Evolutionary conservation across 2,797 vertebrate genomes (phyloP), one percentile per base, ranked within the genome.

Genomic region (Eutrigla gurnardus): DNA sequence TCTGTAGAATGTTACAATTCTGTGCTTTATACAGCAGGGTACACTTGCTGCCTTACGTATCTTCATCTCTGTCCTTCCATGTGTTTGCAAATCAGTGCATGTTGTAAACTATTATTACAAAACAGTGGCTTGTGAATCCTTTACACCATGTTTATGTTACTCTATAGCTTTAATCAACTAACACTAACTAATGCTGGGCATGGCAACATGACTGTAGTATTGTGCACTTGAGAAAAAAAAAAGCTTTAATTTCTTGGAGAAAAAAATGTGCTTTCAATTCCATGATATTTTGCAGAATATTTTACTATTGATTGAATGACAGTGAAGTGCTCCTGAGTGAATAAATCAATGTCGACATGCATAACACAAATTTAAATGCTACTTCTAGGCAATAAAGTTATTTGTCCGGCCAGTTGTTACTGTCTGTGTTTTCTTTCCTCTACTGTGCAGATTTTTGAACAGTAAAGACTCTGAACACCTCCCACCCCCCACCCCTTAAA

Each of bases 321-420:
- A n/a, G 40, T 70, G 60, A 64, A 58, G 49, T 74, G 57, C 42
- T 72, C 81, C 42, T 40, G 40, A 65, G n/a, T 74, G 50, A 83
- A 72, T 57, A 65, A 70, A 64, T 77, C 83, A 66, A 74, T 83
- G 74, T 88, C 73, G 77, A 89, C 67, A 86, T 75, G 78, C 81
- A 78, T 82, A 81, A 82, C 46, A 82, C 39, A 84, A 81, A 67
- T 59, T 76, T 36, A 79, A 81, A 83, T 86, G 80, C 77, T 87
- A 81, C 73, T 63, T 85, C 84, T 87, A 77, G 60, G 80, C 87
- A 93, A 93, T 92, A 92, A 93, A 93, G 67, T 64, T 70, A 76
- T 73, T 81, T 88, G 73, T 88, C 58, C 78, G 70, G 68, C 45
- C 32, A 70, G 3, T 14, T 65, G 18, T 55, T 39, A 14, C 46